A percentile compares a stretch with the other conserved stretches of the same genome.
phyloP scores from a whole-genome alignment of 1,140 invertebrate species.

The Diorhabda carinulata region DNA sequence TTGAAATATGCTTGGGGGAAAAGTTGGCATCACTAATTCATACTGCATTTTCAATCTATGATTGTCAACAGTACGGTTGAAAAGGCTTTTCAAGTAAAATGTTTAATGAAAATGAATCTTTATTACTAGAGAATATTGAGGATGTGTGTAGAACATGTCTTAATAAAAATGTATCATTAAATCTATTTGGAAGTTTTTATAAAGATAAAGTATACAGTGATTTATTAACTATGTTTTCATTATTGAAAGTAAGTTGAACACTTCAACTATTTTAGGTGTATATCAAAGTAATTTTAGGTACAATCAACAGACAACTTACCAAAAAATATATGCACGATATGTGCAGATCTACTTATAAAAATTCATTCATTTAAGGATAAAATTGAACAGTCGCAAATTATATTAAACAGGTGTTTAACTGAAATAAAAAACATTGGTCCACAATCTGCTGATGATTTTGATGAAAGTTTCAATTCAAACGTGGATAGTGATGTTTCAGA shows the following conservation, averaged over 20 bases:
- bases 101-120: background rate
- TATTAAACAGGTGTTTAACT: background rate
- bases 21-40: too few species aligned
- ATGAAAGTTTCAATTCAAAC: background rate
- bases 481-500: background rate
- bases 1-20: too few species aligned
- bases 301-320: slow-evolving; percentile 5
- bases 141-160: slow-evolving; percentile 6
- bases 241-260: slow-evolving; percentile 13
- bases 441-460: background rate
- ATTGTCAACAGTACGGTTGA: too few species aligned
- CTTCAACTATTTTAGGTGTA: background rate
- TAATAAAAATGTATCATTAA: slow-evolving; percentile 3
- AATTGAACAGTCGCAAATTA: slow-evolving; percentile 8
- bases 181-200: slow-evolving; percentile 12
- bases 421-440: background rate
- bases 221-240: slow-evolving; percentile 1
- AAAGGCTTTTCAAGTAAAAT: too few species aligned
- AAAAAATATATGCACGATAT: slow-evolving; percentile 6
- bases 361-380: slow-evolving; percentile 10
- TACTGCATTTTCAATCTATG: too few species aligned
- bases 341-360: slow-evolving; percentile 10
- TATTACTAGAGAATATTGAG: slow-evolving; percentile 2
- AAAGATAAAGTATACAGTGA: slow-evolving; percentile 8
- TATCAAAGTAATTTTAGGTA: slow-evolving; percentile 4